phyloP scores from a whole-genome alignment of 2,888 invertebrate genomes.

The Diadegma fenestrale region DNA sequence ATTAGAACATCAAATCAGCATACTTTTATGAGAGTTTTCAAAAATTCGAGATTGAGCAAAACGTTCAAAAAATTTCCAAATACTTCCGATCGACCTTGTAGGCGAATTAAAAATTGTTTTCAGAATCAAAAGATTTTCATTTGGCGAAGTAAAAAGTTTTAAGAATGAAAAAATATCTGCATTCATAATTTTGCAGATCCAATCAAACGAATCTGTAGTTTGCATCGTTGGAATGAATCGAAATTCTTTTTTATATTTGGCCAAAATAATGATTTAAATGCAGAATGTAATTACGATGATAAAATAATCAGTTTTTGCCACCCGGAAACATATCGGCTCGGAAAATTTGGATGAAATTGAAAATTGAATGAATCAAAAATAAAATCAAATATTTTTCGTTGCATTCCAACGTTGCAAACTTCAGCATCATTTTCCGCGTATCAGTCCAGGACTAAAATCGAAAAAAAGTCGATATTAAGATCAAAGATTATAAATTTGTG shows the following conservation, averaged over 20 bases:
- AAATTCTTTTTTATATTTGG: too few species aligned
- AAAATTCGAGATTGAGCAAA: not conserved
- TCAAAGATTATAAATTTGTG: not conserved
- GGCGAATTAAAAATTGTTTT: not conserved
- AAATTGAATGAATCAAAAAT: too few species aligned
- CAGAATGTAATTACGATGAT: too few species aligned
- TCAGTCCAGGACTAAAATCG: not conserved
- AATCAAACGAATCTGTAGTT: too few species aligned
- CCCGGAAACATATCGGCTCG: too few species aligned
- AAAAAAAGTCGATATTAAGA: conserved; percentile 2
- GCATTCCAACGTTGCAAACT: too few species aligned
- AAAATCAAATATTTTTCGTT: too few species aligned
- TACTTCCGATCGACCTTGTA: not conserved
- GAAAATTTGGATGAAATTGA: too few species aligned
- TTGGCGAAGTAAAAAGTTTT: not conserved
- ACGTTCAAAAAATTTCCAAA: conserved; percentile 3
- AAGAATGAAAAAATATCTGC: not conserved
- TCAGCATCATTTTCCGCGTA: too few species aligned
- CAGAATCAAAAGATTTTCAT: not conserved
- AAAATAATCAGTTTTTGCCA: too few species aligned
- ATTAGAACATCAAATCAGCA: not conserved
- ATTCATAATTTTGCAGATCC: not conserved
- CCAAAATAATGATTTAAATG: too few species aligned
- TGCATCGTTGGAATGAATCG: too few species aligned
- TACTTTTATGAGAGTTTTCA: not conserved